Conservation (phyloP, 2,888 invertebrate genomes). For the Leptura quadrifasciata region DNA sequence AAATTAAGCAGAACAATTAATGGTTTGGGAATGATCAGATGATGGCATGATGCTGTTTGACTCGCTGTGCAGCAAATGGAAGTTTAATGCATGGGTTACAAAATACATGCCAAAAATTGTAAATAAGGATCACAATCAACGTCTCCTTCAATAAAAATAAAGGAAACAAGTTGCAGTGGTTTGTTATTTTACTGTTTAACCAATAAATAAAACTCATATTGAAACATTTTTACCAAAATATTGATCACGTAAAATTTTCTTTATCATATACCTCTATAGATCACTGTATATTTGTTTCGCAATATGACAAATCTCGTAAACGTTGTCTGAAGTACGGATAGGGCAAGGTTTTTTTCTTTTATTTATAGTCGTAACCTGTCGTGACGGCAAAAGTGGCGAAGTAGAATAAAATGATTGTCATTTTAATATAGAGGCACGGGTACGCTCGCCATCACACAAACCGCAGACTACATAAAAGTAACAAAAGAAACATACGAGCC, state of each 20-base stretch:
- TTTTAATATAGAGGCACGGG: constrained; percentile 9
- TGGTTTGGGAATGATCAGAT: too few species aligned
- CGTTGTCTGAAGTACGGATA: background rate
- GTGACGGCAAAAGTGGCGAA: background rate
- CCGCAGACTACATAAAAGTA: constrained; percentile 6
- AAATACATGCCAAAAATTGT: too few species aligned
- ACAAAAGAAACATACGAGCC: constrained; percentile 5
- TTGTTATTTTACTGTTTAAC: too few species aligned
- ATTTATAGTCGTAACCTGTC: constrained; percentile 3
- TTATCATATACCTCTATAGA: background rate
- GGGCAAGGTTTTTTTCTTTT: background rate
- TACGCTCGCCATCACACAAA: constrained; percentile 8
- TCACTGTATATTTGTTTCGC: constrained; percentile 1
- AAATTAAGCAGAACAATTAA: too few species aligned
- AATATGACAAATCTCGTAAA: constrained; percentile 1
- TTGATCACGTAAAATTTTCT: background rate
- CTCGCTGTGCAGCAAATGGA: too few species aligned
- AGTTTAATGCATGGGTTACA: too few species aligned
- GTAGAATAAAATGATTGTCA: constrained; percentile 7
- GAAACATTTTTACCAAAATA: background rate
- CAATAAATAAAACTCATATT: background rate
- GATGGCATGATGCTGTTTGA: too few species aligned
- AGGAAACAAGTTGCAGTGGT: too few species aligned
- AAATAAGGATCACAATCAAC: too few species aligned
- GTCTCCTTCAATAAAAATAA: too few species aligned